Evolutionary conservation across 1,140 invertebrate genomes (phyloP), one percentile per base, ranked within the genome.

Genomic region (Myzus persicae): DNA sequence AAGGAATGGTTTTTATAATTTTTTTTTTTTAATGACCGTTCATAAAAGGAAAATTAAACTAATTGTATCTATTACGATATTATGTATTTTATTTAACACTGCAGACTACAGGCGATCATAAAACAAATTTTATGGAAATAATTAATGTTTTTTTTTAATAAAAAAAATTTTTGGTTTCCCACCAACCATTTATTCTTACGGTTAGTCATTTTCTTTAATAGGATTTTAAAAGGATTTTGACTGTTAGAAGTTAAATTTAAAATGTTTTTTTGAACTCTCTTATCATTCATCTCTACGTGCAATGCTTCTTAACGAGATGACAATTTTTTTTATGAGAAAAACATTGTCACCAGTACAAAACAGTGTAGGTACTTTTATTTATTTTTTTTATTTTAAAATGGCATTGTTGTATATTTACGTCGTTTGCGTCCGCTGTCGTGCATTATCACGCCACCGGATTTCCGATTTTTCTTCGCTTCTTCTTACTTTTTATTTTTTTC

Each of bases 401-500:
- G n/a, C 54, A 59, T 90, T 54, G 38, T 90, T 67, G 51, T 67
- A 67, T 42, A 42, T 42, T 90, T 90, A 42, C 54, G 54, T 90
- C 54, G 14, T 90, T 90, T 90, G 40, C 38, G 48, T 90, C 88
- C 36, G 88, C 89, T 42, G 89, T 40, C 54, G 38, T 67, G 26
- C 51, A 42, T 90, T 90, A 59, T 59, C 51, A 90, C 89, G 40
- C 38, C 51, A 67, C 89, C 89, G 89, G 89, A 90, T 90, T 67
- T 90, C 89, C 89, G 89, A 90, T 44, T 67, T 48, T 90, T 90
- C 89, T 42, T 42, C 1, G 20, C 89, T 67, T 54, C 48, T 54
- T 42, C 40, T 67, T 90, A 36, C n/a, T 90, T 67, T 59, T 90
- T 11, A 18, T 59, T 42, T 67, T 90, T 90, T n/a, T 42, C 54